Evolutionary conservation across 2,888 invertebrate genomes (phyloP).

Genomic region (Apamea anceps): DNA sequence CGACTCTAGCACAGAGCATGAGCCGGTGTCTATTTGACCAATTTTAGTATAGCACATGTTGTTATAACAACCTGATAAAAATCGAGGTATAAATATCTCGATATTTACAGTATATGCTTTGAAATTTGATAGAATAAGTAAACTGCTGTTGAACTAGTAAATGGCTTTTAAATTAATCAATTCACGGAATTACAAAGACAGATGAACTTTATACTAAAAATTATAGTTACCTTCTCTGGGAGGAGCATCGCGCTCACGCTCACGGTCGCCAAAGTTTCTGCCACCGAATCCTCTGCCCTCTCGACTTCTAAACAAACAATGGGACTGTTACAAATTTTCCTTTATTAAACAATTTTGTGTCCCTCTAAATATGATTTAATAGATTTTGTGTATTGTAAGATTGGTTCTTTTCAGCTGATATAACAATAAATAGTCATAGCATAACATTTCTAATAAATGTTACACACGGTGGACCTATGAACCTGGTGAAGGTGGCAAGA

Average conservation of each 20-base stretch:
- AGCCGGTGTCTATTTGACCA: constrained; percentile 69
- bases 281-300: constrained; percentile 85
- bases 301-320: constrained; percentile 72
- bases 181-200: background rate
- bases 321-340: background rate
- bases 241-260: constrained; percentile 79
- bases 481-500: background rate
- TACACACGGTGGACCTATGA: background rate
- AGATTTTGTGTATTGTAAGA: too few species aligned
- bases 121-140: background rate
- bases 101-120: constrained; percentile 76
- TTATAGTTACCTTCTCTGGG: constrained; percentile 84
- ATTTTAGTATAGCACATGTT: constrained; percentile 58
- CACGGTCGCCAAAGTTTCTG: constrained; percentile 84
- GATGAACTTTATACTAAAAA: background rate
- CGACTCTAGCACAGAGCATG: constrained; percentile 60
- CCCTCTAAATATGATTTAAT: background rate
- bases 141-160: background rate
- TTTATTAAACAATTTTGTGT: too few species aligned
- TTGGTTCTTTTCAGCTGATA: background rate
- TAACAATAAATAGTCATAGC: background rate
- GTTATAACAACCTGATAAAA: constrained; percentile 50
- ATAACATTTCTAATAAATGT: background rate
- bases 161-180: background rate
- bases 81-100: constrained; percentile 68